These are phyloP conservation scores for Pseudomugil tenellus DNA, from an alignment of 2,797 vertebrate genomes.

Conservation along the genomic window DNA sequence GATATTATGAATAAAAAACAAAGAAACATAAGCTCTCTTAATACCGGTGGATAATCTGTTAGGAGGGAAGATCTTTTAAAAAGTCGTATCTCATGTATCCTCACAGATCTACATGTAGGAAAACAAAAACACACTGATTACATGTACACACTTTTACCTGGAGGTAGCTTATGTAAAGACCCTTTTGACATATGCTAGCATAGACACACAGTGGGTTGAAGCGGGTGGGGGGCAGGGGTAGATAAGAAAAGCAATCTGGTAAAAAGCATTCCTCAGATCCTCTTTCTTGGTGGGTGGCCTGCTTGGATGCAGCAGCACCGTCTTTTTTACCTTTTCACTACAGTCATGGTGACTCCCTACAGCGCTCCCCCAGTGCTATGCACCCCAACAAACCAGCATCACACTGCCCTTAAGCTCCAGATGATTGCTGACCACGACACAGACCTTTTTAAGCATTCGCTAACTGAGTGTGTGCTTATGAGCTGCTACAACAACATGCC, in stretches of 20 bases:
- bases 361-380: conserved; percentile 4
- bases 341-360: conserved; percentile 40
- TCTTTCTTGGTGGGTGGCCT: conserved; percentile 77
- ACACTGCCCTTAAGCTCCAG: conserved; percentile 28
- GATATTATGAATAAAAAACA: neutral
- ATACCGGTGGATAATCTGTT: no score
- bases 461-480: neutral
- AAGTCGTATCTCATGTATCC: no score
- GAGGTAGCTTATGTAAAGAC: conserved; percentile 37
- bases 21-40: no score
- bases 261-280: conserved; percentile 79
- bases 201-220: conserved; percentile 25
- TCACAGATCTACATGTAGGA: no score
- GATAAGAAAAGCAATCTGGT: conserved; percentile 64
- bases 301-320: conserved; percentile 37
- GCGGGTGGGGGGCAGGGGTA: neutral
- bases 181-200: conserved; percentile 39
- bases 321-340: conserved; percentile 15
- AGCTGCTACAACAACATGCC: neutral
- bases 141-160: no score
- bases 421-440: conserved; percentile 14
- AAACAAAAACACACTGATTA: no score
- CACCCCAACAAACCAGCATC: conserved; percentile 27
- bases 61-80: neutral
- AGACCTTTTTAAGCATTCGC: conserved; percentile 1